Evolutionary conservation across 2,797 vertebrate species (phyloP), one percentile per base, ranked within the genome.

Genomic region (Microchirus variegatus): DNA sequence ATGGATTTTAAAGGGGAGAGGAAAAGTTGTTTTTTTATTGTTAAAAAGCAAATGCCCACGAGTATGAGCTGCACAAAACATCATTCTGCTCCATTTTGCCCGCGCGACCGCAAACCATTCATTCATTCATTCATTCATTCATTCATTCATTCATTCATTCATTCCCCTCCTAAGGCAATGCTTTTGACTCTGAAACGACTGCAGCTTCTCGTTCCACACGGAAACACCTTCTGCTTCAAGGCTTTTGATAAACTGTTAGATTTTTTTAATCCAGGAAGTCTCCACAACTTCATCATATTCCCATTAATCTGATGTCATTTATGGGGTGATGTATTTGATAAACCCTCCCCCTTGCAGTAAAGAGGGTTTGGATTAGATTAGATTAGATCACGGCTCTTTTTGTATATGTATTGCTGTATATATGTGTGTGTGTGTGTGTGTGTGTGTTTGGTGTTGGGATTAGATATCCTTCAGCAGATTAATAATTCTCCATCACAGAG

Each of bases 381-480:
- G 70, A 83, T 82, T 66, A 80, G 68, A 83, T 82, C 63, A 78
- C 42, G 47, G 62, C 63, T 80, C 58, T 77, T 49, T 75, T 69
- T 67, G 77, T 76, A 31, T 44, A 36, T 43, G 57, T 40, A 17
- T 11, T 53, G 51, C 26, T 61, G 58, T 54, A 42, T 58, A 42
- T 58, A 45, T 63, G 46, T 58, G 48, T 66, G 46, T 45, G 53
- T 54, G 37, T 42, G 60, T 54, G 46, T 58, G 45, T 63, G 46
- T 58, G 48, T 66, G 46, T 45, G 53, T 54, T 49, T 26, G 58
- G 49, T 64, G 47, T 22, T 56, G 46, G 47, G 65, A 78, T 81
- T 80, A 75, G 47, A 70, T 3, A 31, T 31, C 31, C 31, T 31
- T 31, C 31, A 31, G 31, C 31, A 31, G 31, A 31, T 31, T 31